phyloP scores from a whole-genome alignment of 1,140 invertebrate genomes.

The Drosophila tsacasi region DNA sequence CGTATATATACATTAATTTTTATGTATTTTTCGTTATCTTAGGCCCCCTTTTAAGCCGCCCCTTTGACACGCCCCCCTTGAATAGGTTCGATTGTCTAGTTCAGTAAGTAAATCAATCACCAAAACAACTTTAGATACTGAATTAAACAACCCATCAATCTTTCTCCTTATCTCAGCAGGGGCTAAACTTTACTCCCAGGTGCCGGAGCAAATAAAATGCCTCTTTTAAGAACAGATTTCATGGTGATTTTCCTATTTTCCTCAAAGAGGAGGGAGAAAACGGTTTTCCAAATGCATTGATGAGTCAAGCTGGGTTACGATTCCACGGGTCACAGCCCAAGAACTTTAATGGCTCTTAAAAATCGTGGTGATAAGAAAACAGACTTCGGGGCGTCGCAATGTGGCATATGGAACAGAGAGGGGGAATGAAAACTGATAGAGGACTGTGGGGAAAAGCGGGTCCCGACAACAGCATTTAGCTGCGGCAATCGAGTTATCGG shows the following conservation, averaged over 20 bases:
- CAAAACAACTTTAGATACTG: constrained; percentile 18
- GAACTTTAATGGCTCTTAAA: constrained; percentile 52
- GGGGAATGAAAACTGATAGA: constrained; percentile 1
- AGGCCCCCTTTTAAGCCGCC: background rate
- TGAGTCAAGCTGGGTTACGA: constrained; percentile 57
- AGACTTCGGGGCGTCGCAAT: constrained; percentile 68
- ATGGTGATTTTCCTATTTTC: constrained; percentile 16
- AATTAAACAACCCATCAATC: constrained; percentile 38
- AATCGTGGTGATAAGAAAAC: constrained; percentile 51
- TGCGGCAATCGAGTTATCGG: constrained; percentile 53
- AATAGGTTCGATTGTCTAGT: constrained; percentile 32
- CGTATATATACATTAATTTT: background rate
- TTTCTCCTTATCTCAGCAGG: constrained; percentile 15
- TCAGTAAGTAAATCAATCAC: constrained; percentile 36
- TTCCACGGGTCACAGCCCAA: constrained; percentile 47
- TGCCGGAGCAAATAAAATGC: constrained; percentile 14
- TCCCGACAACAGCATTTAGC: constrained; percentile 32
- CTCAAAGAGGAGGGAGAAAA: too few relatives aligned
- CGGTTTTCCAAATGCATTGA: constrained; percentile 20
- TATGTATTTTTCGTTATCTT: constrained; percentile 20
- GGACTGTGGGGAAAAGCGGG: constrained; percentile 1
- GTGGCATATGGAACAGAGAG: background rate
- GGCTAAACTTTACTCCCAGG: background rate
- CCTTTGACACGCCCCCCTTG: constrained; percentile 28
- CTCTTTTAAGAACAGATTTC: constrained; percentile 6